Conservation (phyloP, 2,113 vertebrate genomes). For the Grallaria varia region DNA sequence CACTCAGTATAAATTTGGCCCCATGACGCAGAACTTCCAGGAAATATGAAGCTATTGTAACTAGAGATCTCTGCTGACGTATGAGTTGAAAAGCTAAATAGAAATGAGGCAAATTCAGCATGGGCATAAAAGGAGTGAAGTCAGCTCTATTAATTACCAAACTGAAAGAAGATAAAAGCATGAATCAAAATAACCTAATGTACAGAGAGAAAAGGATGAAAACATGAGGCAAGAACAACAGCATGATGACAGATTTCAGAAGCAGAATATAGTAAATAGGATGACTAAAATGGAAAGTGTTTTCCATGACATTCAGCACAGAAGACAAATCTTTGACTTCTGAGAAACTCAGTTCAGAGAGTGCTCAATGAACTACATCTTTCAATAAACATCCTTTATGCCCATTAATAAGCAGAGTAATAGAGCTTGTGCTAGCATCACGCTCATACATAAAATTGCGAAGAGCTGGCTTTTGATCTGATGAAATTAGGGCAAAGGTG, state of each 20-base stretch:
- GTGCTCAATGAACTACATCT: not conserved
- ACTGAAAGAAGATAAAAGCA: slow-evolving; percentile 36
- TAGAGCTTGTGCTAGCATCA: not conserved
- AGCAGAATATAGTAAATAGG: slow-evolving; percentile 25
- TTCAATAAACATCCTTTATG: slow-evolving; percentile 14
- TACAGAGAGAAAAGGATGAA: slow-evolving; percentile 20
- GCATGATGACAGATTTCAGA: slow-evolving; percentile 6
- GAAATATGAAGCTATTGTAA: slow-evolving; percentile 61
- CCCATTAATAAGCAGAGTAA: slow-evolving; percentile 26
- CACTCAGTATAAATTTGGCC: slow-evolving; percentile 26
- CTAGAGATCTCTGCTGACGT: slow-evolving; percentile 53
- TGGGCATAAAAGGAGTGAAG: not conserved
- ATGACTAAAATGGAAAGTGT: slow-evolving; percentile 38
- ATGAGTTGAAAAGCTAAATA: slow-evolving; percentile 49
- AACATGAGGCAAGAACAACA: slow-evolving; percentile 27
- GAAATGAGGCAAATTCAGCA: slow-evolving; percentile 43
- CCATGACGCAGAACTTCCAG: slow-evolving; percentile 50
- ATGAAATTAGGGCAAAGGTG: slow-evolving; percentile 35
- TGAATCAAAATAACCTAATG: slow-evolving; percentile 44
- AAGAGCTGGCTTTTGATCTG: not conserved
- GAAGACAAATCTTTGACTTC: slow-evolving; percentile 25
- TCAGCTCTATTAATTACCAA: slow-evolving; percentile 41
- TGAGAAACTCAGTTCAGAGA: slow-evolving; percentile 30
- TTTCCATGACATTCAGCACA: not conserved
- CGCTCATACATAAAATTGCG: not conserved